Evolutionary conservation across 1,140 invertebrate species (phyloP).

Genomic region (Scaptomyza hsui): DNA sequence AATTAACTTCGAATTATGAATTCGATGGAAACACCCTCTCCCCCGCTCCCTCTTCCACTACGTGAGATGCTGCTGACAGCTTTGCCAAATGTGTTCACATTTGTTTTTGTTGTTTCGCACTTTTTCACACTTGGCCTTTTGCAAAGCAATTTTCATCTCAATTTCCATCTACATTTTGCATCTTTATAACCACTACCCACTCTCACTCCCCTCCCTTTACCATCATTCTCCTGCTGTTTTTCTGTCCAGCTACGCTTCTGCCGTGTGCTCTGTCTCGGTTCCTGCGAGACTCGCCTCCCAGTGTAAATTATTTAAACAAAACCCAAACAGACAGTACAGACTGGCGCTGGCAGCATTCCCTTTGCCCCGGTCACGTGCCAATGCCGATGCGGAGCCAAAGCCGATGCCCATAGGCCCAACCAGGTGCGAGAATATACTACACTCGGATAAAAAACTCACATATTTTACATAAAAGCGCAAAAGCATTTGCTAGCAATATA

Average conservation of each 20-base stretch:
- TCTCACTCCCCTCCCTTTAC: background rate
- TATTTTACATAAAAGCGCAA: no score
- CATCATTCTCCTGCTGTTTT: no score
- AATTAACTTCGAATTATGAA: slow-evolving; percentile 65
- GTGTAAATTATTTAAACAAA: slow-evolving; percentile 57
- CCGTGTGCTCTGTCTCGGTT: background rate
- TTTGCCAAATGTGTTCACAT: slow-evolving; percentile 47
- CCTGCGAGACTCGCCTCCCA: background rate
- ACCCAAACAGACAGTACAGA: background rate
- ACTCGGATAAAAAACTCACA: no score
- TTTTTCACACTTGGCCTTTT: slow-evolving; percentile 17
- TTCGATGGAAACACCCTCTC: background rate
- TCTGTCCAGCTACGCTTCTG: slow-evolving; percentile 17
- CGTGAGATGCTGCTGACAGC: slow-evolving; percentile 25
- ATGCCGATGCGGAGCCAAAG: background rate
- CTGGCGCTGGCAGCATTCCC: slow-evolving; percentile 2
- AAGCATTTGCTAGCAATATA: no score
- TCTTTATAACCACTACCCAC: background rate
- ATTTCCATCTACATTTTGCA: slow-evolving; percentile 12
- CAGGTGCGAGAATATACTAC: background rate
- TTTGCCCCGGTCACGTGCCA: slow-evolving; percentile 21
- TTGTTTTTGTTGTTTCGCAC: slow-evolving; percentile 36
- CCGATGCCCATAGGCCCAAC: background rate
- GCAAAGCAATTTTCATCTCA: background rate
- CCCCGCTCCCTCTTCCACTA: slow-evolving; percentile 1